Evolutionary conservation across 2,888 invertebrate genomes (phyloP).

Genomic region (Eristalis pertinax): DNA sequence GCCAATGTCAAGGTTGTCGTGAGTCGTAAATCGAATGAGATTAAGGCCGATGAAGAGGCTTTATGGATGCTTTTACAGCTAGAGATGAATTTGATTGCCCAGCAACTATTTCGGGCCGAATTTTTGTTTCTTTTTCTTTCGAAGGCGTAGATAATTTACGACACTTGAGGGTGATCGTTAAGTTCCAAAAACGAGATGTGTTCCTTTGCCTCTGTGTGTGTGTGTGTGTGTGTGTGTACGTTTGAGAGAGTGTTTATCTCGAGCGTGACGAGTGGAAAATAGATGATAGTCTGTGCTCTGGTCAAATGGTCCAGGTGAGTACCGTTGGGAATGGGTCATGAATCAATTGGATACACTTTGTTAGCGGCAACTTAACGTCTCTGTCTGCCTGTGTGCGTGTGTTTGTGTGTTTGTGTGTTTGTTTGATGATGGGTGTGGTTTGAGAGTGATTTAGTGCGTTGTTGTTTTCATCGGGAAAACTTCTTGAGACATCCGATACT

Average conservation of each 20-base stretch:
- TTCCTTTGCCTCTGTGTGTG: background rate
- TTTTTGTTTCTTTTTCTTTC: background rate
- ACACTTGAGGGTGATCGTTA: slow-evolving; percentile 5
- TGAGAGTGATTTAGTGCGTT: background rate
- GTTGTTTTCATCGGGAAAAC: background rate
- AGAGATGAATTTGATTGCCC: slow-evolving; percentile 14
- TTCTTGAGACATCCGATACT: background rate
- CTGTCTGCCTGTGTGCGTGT: background rate
- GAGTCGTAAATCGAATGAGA: slow-evolving; percentile 30
- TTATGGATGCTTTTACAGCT: slow-evolving; percentile 41
- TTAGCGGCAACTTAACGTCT: too few relatives aligned
- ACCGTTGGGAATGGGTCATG: background rate
- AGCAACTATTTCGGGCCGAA: background rate
- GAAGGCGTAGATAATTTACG: background rate
- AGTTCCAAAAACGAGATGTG: background rate
- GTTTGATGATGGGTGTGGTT: background rate
- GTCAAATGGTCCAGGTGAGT: background rate
- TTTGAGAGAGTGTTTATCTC: too few relatives aligned
- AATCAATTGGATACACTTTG: background rate
- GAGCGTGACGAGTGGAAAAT: background rate
- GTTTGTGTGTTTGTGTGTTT: background rate
- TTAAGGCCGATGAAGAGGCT: slow-evolving; percentile 16
- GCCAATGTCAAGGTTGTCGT: slow-evolving; percentile 49
- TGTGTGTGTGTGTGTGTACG: too few relatives aligned
- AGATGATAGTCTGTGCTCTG: background rate